phyloP scores from a whole-genome alignment of 2,888 invertebrate species.

The Acleris holmiana region DNA sequence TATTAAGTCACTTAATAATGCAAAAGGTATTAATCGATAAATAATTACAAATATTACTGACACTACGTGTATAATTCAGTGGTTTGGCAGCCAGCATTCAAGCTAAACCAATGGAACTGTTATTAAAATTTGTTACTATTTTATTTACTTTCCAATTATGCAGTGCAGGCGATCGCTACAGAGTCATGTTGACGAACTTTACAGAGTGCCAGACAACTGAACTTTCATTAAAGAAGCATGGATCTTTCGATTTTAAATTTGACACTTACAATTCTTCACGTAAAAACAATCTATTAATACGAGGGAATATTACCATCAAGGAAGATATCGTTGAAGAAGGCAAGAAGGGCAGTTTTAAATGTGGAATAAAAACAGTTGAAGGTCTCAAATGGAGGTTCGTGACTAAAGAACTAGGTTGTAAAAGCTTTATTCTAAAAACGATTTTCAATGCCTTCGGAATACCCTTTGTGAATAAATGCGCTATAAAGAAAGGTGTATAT shows the following conservation, averaged over 20 bases:
- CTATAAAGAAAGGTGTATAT: not conserved
- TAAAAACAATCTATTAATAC: not conserved
- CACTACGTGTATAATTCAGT: not conserved
- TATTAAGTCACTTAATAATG: too few species aligned
- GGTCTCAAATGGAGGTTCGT: constrained; percentile 12
- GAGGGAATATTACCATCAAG: constrained; percentile 7
- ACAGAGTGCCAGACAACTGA: not conserved
- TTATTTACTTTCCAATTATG: not conserved
- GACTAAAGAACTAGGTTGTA: constrained; percentile 4
- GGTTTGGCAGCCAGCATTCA: too few species aligned
- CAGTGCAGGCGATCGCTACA: not conserved
- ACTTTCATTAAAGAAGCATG: too few species aligned
- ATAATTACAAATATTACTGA: not conserved
- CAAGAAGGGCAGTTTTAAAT: constrained; percentile 3
- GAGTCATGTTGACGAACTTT: not conserved
- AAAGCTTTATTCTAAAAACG: not conserved
- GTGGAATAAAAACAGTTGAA: constrained; percentile 5
- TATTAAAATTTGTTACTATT: too few species aligned
- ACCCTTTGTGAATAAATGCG: not conserved
- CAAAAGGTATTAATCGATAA: constrained; percentile 1
- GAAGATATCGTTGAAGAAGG: constrained; percentile 1
- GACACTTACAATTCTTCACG: not conserved
- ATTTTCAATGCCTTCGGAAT: not conserved
- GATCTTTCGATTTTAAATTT: not conserved
- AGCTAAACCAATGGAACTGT: too few species aligned